Base-by-base conservation (phyloP, 2,888 invertebrate genomes). In the Molorchus minor region DNA sequence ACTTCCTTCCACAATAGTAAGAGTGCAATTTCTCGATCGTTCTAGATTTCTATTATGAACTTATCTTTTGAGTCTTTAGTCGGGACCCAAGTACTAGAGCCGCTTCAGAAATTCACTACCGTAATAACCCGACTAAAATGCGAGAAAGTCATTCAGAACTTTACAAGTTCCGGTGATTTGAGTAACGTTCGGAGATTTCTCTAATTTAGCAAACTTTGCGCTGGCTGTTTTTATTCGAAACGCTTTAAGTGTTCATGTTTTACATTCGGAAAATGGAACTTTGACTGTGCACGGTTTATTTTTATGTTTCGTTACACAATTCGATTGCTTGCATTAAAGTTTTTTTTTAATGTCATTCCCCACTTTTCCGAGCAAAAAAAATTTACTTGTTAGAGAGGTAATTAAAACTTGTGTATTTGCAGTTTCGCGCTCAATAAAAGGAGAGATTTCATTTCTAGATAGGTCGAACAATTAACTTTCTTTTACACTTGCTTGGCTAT, bases 151-250 rank as follows among this genome's bases (percentile, higher is more conserved):
- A 62, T 62, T 62, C 57, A 49, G 60, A 64, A 69, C 62, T 70
- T 68, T 62, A 58, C 63, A 64, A 68, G 69, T 74, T 70, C 68
- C 71, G 72, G 70, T 70, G 70, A 73, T 75, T 74, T 72, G 70
- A 72, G 71, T 70, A 71, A 71, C 72, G 71, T 67, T 69, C 70
- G 69, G 68, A 70, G 71, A 74, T 74, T 74, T 69, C 71, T 70
- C 71, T 72, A 75, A 75, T 75, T 76, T 70, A 68, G 61, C 66
- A 64, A 73, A 72, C 69, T 73, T 70, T 68, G 64, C 57, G 59
- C 55, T 66, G 61, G 62, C 67, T 67, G 69, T 70, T 71, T 64
- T 70, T 67, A 67, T 65, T 65, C 60, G 44, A 58, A 61, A 62
- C 60, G 65, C 61, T 65, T 69, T 59, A n/a, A 65, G 68, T 64